Conservation (phyloP, 2,888 invertebrate genomes). For the Netelia melanura region DNA sequence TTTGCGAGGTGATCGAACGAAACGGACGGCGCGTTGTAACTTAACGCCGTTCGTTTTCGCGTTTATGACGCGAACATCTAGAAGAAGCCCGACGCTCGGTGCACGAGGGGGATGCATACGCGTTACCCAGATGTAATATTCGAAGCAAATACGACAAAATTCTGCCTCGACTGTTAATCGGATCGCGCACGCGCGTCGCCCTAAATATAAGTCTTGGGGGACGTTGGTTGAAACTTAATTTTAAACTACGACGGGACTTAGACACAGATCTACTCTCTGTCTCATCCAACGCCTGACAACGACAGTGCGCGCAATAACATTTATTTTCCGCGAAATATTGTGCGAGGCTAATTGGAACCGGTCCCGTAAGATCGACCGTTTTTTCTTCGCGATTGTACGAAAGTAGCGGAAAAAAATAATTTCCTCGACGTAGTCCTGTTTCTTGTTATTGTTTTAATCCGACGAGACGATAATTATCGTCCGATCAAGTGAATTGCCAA, state of each 20-base stretch:
- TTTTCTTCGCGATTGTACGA: too few species aligned
- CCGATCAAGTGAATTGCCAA: background rate
- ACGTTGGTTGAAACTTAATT: constrained; percentile 79
- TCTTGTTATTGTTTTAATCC: background rate
- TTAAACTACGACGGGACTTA: constrained; percentile 75
- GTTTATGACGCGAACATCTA: constrained; percentile 28
- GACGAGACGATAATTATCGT: background rate
- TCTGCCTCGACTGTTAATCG: constrained; percentile 78
- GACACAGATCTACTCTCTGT: constrained; percentile 11
- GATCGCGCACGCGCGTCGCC: constrained; percentile 82
- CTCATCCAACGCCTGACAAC: constrained; percentile 22
- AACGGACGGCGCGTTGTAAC: background rate
- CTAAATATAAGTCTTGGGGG: constrained; percentile 83
- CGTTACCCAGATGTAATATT: constrained; percentile 72
- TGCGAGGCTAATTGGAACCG: constrained; percentile 25
- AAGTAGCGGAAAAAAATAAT: too few species aligned
- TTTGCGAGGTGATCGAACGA: background rate
- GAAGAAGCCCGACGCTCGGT: constrained; percentile 41
- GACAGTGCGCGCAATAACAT: background rate
- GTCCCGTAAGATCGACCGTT: background rate
- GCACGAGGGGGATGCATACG: constrained; percentile 56
- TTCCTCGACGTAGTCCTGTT: background rate
- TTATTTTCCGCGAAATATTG: constrained; percentile 29
- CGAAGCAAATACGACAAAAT: constrained; percentile 74
- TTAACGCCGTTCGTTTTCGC: constrained; percentile 42